These are phyloP conservation scores for Nanorana parkeri DNA, from an alignment of 2,113 vertebrate species.

Conservation along the genomic window DNA sequence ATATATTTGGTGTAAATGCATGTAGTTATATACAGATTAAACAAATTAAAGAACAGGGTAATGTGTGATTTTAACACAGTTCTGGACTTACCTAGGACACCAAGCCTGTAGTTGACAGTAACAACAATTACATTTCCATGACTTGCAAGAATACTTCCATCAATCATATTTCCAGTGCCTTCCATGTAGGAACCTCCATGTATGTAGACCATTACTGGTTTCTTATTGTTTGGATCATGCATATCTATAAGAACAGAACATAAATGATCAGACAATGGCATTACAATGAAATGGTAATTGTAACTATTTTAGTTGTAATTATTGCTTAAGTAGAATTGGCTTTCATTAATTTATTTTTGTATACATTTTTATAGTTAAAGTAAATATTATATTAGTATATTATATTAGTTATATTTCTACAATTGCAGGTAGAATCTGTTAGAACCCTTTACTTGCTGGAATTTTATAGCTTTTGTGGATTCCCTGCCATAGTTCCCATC, in stretches of 20 bases:
- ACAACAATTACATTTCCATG: constrained; percentile 94
- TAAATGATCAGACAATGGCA: constrained; percentile 62
- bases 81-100: constrained; percentile 84
- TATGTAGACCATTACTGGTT: constrained; percentile 94
- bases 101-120: constrained; percentile 93
- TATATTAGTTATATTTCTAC: too few species aligned
- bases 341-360: not conserved
- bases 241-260: constrained; percentile 78
- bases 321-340: not conserved
- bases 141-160: constrained; percentile 91
- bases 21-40: too few species aligned
- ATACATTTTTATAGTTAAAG: too few species aligned
- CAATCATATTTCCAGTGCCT: constrained; percentile 94
- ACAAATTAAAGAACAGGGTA: too few species aligned
- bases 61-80: not conserved
- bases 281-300: not conserved
- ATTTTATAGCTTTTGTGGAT: too few species aligned
- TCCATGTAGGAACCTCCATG: constrained; percentile 96
- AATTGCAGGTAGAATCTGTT: too few species aligned
- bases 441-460: too few species aligned
- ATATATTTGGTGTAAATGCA: too few species aligned
- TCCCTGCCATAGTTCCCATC: too few species aligned
- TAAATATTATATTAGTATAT: too few species aligned
- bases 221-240: constrained; percentile 87
- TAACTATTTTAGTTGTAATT: not conserved